These are phyloP conservation scores for Orchestes rusci DNA, from an alignment of 2,888 invertebrate genomes.

Conservation along the genomic window DNA sequence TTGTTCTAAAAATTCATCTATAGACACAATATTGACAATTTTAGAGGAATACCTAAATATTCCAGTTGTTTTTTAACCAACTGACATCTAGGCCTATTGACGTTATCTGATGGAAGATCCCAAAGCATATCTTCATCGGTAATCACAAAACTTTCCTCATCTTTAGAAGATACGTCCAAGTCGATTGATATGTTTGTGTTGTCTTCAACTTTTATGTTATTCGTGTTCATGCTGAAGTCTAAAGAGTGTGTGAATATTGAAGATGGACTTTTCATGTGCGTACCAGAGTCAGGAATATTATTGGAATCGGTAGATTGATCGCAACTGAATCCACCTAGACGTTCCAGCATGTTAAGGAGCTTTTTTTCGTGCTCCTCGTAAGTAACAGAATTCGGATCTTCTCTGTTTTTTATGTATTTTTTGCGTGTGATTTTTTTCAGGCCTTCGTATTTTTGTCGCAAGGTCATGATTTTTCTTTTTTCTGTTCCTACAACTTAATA, in stretches of 20 bases:
- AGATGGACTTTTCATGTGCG: not conserved
- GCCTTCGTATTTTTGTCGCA: slow-evolving; percentile 22
- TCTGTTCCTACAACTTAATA: no score
- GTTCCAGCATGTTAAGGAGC: slow-evolving; percentile 11
- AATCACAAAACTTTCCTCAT: slow-evolving; percentile 14
- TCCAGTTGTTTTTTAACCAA: slow-evolving; percentile 16
- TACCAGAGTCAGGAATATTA: slow-evolving; percentile 6
- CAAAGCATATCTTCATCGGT: slow-evolving; percentile 22
- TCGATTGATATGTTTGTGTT: not conserved
- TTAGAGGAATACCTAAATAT: slow-evolving; percentile 6
- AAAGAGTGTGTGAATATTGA: not conserved
- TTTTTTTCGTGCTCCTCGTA: slow-evolving; percentile 21
- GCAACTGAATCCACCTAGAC: slow-evolving; percentile 3
- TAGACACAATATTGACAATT: not conserved
- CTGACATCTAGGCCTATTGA: slow-evolving; percentile 13
- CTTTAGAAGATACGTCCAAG: not conserved
- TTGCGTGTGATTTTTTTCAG: slow-evolving; percentile 18
- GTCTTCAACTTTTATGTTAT: slow-evolving; percentile 14
- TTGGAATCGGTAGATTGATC: slow-evolving; percentile 2
- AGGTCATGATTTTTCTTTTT: no score
- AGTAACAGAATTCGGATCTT: slow-evolving; percentile 15
- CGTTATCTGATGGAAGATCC: slow-evolving; percentile 15
- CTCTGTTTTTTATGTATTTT: slow-evolving; percentile 17
- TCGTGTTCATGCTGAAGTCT: slow-evolving; percentile 3
- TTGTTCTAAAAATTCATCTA: slow-evolving; percentile 9